These are phyloP conservation scores for Musca vetustissima DNA, from an alignment of 1,140 invertebrate species.

Conservation along the genomic window DNA sequence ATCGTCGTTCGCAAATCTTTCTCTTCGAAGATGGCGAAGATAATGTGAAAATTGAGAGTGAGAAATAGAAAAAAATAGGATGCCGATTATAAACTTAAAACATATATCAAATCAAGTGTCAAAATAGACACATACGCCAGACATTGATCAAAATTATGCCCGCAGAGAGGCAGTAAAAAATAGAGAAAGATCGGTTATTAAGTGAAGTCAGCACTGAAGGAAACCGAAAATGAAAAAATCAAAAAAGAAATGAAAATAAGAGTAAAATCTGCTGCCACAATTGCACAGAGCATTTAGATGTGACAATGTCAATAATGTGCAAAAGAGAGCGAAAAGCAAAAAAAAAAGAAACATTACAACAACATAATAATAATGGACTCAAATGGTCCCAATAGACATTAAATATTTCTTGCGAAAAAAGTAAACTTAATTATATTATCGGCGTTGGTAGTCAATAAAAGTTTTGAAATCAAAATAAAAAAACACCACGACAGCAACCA, in stretches of 20 bases:
- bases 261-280: no score
- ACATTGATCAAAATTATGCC: conserved; percentile 24
- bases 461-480: not conserved
- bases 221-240: no score
- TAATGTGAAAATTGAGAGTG: not conserved
- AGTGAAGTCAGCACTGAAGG: no score
- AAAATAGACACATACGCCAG: conserved; percentile 21
- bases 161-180: conserved; percentile 15
- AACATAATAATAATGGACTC: not conserved
- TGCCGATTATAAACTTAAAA: not conserved
- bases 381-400: conserved; percentile 6
- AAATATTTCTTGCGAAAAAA: conserved; percentile 12
- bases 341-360: not conserved
- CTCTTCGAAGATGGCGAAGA: no score
- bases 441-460: conserved; percentile 2
- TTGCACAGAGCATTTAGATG: no score
- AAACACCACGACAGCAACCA: not conserved
- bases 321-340: no score
- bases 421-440: conserved; percentile 19
- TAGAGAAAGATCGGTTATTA: not conserved
- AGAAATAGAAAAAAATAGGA: not conserved
- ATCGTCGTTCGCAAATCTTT: no score
- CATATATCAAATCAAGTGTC: conserved; percentile 23
- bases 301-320: no score
- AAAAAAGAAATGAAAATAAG: no score